phyloP scores from a whole-genome alignment of 2,888 invertebrate genomes.

The Thecophora atra region DNA sequence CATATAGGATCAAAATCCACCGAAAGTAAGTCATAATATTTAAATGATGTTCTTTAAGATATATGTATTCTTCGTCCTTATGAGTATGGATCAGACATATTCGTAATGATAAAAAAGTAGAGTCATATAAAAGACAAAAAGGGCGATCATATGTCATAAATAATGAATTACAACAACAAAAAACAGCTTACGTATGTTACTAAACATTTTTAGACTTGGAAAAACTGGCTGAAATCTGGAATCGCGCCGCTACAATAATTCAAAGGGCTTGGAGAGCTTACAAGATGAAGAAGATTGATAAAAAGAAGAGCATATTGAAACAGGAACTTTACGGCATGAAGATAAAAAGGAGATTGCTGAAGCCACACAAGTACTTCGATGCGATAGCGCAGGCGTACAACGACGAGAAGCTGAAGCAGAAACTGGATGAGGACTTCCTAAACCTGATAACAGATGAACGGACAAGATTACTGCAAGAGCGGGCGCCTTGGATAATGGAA shows the following conservation, averaged over 20 bases:
- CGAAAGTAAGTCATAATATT: slow-evolving; percentile 41
- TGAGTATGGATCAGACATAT: no score
- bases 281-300: slow-evolving; percentile 49
- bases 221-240: slow-evolving; percentile 32
- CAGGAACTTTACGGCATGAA: slow-evolving; percentile 52
- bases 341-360: slow-evolving; percentile 44
- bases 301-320: slow-evolving; percentile 46
- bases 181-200: background rate
- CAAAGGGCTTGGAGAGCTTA: slow-evolving; percentile 56
- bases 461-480: slow-evolving; percentile 66
- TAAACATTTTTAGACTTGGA: background rate
- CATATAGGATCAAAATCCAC: slow-evolving; percentile 29
- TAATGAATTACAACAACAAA: no score
- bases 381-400: slow-evolving; percentile 52
- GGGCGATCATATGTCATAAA: no score
- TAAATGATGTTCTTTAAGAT: background rate
- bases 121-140: no score
- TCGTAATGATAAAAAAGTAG: no score
- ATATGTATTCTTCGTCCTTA: no score
- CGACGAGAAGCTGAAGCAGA: slow-evolving; percentile 50
- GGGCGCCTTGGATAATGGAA: slow-evolving; percentile 72
- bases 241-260: slow-evolving; percentile 52
- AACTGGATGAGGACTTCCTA: slow-evolving; percentile 59
- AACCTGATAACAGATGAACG: slow-evolving; percentile 66
- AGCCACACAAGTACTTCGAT: slow-evolving; percentile 43